Percentiles rank a stretch among this genome's conserved stretches.
Conservation (phyloP, 2,113 vertebrate species). For the sheep (Ovis aries) region ARS-UI_Ramb_v3.0 NC_056077.1:9242001-9242500, state of each 20-base stretch:
- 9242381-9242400: background rate
- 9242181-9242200: background rate
- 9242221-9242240: background rate
- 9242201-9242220: background rate
- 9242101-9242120: background rate
- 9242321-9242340: background rate
- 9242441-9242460: background rate
- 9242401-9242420: background rate
- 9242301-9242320: background rate
- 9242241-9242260: too few relatives aligned
- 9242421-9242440: background rate
- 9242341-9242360: background rate
- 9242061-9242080: background rate
- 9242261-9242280: background rate
- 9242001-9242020: background rate
- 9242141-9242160: fast-evolving
- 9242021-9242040: background rate
- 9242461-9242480: background rate
- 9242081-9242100: background rate
- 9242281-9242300: too few relatives aligned
- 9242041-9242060: background rate
- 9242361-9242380: background rate
- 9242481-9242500: background rate
- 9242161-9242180: background rate
- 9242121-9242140: background rate